These are phyloP conservation scores for Lasiommata megera DNA, from an alignment of 2,888 invertebrate genomes.

Conservation along the genomic window DNA sequence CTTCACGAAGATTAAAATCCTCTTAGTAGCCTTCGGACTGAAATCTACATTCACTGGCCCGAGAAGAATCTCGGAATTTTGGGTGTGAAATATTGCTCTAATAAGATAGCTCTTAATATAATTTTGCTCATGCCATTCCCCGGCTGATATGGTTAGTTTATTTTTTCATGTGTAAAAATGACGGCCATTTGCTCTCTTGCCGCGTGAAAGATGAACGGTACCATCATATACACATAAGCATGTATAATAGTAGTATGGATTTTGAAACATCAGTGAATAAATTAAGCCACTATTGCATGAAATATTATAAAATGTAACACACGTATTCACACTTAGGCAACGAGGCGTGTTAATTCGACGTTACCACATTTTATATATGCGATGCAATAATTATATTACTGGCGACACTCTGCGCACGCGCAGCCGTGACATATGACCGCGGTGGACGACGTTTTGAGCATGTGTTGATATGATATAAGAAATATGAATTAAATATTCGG, in stretches of 20 bases:
- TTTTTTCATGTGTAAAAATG: too few species aligned
- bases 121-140: too few species aligned
- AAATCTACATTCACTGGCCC: too few species aligned
- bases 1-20: too few species aligned
- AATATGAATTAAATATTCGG: not conserved
- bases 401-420: not conserved
- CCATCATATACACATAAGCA: too few species aligned
- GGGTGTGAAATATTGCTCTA: too few species aligned
- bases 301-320: not conserved
- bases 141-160: too few species aligned
- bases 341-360: constrained; percentile 6
- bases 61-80: too few species aligned
- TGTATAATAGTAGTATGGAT: not conserved
- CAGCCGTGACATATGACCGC: constrained; percentile 2
- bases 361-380: constrained; percentile 5
- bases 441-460: not conserved
- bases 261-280: not conserved
- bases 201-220: too few species aligned
- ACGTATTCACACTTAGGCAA: constrained; percentile 5
- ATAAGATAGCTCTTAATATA: too few species aligned
- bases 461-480: constrained; percentile 6
- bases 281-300: not conserved
- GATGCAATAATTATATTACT: not conserved
- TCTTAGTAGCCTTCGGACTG: too few species aligned
- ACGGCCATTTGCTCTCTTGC: too few species aligned